Base-by-base conservation (phyloP, 2,888 invertebrate species). In the Thereva unica region DNA sequence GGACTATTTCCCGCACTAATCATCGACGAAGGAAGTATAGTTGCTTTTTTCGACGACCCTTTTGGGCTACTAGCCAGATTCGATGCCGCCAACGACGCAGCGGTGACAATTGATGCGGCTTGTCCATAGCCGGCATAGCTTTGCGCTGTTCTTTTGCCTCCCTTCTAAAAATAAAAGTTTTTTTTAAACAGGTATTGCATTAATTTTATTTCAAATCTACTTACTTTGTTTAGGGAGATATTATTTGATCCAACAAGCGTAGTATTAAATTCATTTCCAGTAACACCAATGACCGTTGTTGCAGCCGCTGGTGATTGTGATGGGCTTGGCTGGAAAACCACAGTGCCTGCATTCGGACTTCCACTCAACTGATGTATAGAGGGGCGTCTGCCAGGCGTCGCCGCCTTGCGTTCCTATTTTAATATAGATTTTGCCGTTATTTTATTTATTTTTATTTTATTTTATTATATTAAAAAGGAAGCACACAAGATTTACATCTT, bases 231-330 rank as follows among this genome's bases (percentile, higher is more conserved):
- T 66, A 81, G 74, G 73, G 81, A 81, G 71, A 81, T 80, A 71
- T 81, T 81, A 73, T 81, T 81, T 68, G 81, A 81, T 64, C 81
- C 81, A 68, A 81, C 80, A 68, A 81, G 77, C n/a, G 81, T 81
- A 61, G 81, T 80, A 73, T 82, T 82, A 69, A 82, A 77, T 74
- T 81, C 81, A 77, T 79, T 80, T 68, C 80, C 81, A 71, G 78
- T 76, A 72, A 78, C 77, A 75, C 79, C 80, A 73, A 81, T 77
- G 72, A 81, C 77, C 69, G 78, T 79, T 64, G 80, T 78, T 70
- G 79, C 78, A 69, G 79, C 79, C 63, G 74, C 75, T 70, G 81
- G 81, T 70, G 81, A 81, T 74, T 81, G 81, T 64, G 81, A 81
- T 67, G 81, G 81, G 74, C 82, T 82, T 71, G 82, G 82, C 69